Evolutionary conservation across 2,113 vertebrate species (phyloP).

Genomic region (Podilymbus podiceps): DNA sequence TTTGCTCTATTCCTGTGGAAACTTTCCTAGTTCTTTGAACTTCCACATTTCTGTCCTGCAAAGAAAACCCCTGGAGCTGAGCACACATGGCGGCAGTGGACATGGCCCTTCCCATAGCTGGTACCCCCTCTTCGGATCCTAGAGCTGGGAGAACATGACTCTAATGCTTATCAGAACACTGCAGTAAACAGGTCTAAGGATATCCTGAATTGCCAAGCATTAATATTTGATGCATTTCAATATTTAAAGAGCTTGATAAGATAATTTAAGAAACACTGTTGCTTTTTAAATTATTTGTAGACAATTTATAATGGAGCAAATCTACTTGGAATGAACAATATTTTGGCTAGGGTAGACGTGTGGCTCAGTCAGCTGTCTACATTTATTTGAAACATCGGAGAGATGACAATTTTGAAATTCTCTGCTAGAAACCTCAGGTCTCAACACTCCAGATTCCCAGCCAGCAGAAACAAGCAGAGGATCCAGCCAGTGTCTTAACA

Average conservation of each 20-base stretch:
- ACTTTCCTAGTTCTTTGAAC: neutral
- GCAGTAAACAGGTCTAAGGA: neutral
- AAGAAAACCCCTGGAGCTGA: neutral
- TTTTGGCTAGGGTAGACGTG: neutral
- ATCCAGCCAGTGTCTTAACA: neutral
- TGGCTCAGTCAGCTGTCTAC: neutral
- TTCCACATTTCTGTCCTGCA: neutral
- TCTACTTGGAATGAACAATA: conserved; percentile 28
- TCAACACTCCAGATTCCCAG: neutral
- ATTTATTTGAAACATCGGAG: conserved; percentile 36
- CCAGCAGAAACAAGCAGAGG: neutral
- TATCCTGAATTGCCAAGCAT: conserved; percentile 30
- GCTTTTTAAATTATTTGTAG: conserved; percentile 56
- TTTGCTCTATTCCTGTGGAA: neutral
- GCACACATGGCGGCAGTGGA: fast-evolving
- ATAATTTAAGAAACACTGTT: conserved; percentile 57
- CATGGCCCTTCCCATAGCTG: neutral
- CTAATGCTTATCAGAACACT: neutral
- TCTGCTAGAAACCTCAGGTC: conserved; percentile 2
- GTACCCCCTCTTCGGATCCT: neutral
- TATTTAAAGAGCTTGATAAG: conserved; percentile 64
- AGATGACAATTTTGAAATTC: neutral
- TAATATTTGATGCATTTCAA: conserved; percentile 62
- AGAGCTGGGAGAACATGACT: neutral
- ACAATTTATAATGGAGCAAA: conserved; percentile 45